Evolutionary conservation across 2,888 invertebrate genomes (phyloP).

Genomic region (Conops quadrifasciatus): DNA sequence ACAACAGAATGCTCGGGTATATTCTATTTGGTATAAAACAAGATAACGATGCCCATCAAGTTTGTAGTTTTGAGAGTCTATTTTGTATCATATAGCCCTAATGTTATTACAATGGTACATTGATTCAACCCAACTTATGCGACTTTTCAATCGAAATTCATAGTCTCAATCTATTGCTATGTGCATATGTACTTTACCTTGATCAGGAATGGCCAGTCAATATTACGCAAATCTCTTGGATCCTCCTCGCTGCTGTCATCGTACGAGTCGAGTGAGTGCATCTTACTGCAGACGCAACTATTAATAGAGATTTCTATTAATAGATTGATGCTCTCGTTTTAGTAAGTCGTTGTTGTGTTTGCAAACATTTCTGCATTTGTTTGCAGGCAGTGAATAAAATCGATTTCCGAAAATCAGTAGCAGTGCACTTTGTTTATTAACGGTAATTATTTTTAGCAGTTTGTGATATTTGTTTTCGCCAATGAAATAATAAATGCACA

Average conservation of each 20-base stretch:
- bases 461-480: slow-evolving; percentile 2
- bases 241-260: slow-evolving; percentile 52
- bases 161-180: no score
- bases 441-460: slow-evolving; percentile 2
- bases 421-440: slow-evolving; percentile 4
- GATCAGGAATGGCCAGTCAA: slow-evolving; percentile 64
- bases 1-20: no score
- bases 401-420: neutral
- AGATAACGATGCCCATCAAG: no score
- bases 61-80: no score
- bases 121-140: no score
- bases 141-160: no score
- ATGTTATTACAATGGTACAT: no score
- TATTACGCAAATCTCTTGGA: slow-evolving; percentile 50
- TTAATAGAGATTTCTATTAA: neutral
- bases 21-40: no score
- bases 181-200: slow-evolving; percentile 55
- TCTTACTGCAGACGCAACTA: slow-evolving; percentile 23
- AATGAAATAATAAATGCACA: slow-evolving; percentile 10
- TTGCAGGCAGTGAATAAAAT: slow-evolving; percentile 7
- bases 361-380: slow-evolving; percentile 12
- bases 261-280: slow-evolving; percentile 52
- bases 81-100: no score
- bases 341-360: neutral
- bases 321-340: neutral